Percentiles rank a stretch among this genome's conserved stretches.
These are phyloP conservation scores for Drosophila micromelanica DNA, from an alignment of 1,140 invertebrate species.

Conservation along the genomic window DNA sequence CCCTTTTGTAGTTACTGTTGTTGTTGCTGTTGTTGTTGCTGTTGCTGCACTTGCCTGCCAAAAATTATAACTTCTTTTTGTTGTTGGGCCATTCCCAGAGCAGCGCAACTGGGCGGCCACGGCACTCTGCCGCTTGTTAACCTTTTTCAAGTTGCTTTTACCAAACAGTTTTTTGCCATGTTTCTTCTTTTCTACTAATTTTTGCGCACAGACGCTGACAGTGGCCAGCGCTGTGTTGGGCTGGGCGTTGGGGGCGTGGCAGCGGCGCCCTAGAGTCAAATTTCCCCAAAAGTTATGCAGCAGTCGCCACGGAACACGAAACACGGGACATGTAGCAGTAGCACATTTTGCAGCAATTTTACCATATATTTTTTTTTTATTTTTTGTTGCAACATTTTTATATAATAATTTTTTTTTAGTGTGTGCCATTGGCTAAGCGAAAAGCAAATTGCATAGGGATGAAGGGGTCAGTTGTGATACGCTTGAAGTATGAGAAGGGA, in stretches of 20 bases:
- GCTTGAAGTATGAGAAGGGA: neutral
- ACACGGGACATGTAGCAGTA: slow-evolving; percentile 55
- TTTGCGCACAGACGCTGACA: slow-evolving; percentile 53
- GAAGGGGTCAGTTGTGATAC: neutral
- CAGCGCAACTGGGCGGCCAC: slow-evolving; percentile 13
- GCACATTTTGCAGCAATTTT: slow-evolving; percentile 50
- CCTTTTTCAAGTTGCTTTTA: slow-evolving; percentile 70
- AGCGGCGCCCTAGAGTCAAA: slow-evolving; percentile 57
- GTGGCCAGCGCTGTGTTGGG: slow-evolving; percentile 5
- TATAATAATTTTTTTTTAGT: slow-evolving; percentile 33
- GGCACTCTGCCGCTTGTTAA: slow-evolving; percentile 74
- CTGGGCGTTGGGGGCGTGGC: slow-evolving; percentile 24
- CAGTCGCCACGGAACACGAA: slow-evolving; percentile 57
- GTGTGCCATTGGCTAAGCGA: slow-evolving; percentile 30
- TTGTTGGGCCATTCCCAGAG: slow-evolving; percentile 53
- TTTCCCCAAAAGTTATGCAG: slow-evolving; percentile 77
- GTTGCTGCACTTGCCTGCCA: slow-evolving; percentile 42
- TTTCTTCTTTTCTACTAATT: slow-evolving; percentile 68
- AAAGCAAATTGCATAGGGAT: slow-evolving; percentile 45
- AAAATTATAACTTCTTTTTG: slow-evolving; percentile 74
- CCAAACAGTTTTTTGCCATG: slow-evolving; percentile 32
- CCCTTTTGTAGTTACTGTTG: slow-evolving; percentile 38
- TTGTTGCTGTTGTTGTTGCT: slow-evolving; percentile 33
- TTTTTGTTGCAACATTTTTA: slow-evolving; percentile 23
- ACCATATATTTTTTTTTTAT: slow-evolving; percentile 26